A percentile compares a stretch with the other conserved stretches of the same genome.
Conservation (phyloP, 2,113 vertebrate species). For the Brachypteracias leptosomus region DNA sequence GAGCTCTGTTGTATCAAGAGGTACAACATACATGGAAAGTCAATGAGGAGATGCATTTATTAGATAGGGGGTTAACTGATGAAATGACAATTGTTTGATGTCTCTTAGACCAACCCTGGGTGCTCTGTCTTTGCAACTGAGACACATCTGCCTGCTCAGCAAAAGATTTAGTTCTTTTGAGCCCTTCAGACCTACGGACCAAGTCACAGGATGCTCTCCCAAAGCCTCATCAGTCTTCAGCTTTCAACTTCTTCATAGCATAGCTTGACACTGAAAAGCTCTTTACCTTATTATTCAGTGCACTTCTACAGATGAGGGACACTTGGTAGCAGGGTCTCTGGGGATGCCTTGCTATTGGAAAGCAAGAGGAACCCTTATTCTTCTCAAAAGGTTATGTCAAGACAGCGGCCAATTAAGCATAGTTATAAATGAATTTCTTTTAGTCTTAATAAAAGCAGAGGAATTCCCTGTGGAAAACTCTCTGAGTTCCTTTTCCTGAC, state of each 20-base stretch:
- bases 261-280: neutral
- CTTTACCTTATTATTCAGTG: neutral
- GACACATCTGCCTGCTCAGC: neutral
- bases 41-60: neutral
- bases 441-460: neutral
- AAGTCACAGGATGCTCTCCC: neutral
- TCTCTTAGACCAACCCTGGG: neutral
- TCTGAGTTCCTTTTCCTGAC: neutral
- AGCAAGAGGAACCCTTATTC: neutral
- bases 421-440: neutral
- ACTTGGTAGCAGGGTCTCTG: rapidly evolving
- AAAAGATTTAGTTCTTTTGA: neutral
- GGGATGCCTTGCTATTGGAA: neutral
- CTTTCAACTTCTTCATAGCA: neutral
- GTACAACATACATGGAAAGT: neutral
- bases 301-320: neutral
- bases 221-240: neutral
- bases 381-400: conserved; percentile 12
- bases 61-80: neutral
- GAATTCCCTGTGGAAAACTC: neutral
- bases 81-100: neutral
- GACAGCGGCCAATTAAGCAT: neutral
- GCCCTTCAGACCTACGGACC: neutral
- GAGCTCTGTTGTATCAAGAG: neutral
- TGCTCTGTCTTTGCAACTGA: neutral